These are phyloP conservation scores for Drosophila quadrilineata DNA, from an alignment of 1,140 invertebrate genomes.

Conservation along the genomic window DNA sequence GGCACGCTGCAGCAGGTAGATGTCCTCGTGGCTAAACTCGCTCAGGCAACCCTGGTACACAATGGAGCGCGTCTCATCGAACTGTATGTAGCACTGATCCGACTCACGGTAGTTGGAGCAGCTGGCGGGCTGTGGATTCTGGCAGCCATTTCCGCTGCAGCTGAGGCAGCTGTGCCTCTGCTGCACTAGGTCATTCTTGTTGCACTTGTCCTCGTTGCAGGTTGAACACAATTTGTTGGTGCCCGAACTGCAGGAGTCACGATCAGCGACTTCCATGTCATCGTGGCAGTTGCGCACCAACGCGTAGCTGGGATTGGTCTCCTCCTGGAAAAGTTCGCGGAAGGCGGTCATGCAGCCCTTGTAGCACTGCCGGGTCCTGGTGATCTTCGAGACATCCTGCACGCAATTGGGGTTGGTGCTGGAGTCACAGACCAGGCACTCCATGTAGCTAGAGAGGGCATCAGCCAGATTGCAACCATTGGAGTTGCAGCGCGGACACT, in stretches of 20 bases:
- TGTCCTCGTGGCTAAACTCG: constrained; percentile 51
- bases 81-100: constrained; percentile 62
- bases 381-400: constrained; percentile 9
- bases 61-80: constrained; percentile 55
- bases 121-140: constrained; percentile 19
- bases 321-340: constrained; percentile 37
- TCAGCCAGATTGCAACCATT: constrained; percentile 70
- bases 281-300: constrained; percentile 60
- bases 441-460: constrained; percentile 43
- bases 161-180: constrained; percentile 57
- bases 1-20: constrained; percentile 33
- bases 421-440: constrained; percentile 66
- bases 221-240: constrained; percentile 41
- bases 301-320: constrained; percentile 52
- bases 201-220: constrained; percentile 52
- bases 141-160: constrained; percentile 61
- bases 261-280: constrained; percentile 60
- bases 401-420: constrained; percentile 43
- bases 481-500: constrained; percentile 70
- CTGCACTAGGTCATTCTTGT: constrained; percentile 48
- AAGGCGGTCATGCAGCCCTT: constrained; percentile 63
- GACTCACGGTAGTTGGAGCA: constrained; percentile 55
- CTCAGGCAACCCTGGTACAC: constrained; percentile 52
- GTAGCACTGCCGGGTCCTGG: constrained; percentile 51
- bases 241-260: constrained; percentile 37